Evolutionary conservation across 2,888 invertebrate genomes (phyloP), one percentile per base, ranked within the genome.

Genomic region (Parelbella ahira): DNA sequence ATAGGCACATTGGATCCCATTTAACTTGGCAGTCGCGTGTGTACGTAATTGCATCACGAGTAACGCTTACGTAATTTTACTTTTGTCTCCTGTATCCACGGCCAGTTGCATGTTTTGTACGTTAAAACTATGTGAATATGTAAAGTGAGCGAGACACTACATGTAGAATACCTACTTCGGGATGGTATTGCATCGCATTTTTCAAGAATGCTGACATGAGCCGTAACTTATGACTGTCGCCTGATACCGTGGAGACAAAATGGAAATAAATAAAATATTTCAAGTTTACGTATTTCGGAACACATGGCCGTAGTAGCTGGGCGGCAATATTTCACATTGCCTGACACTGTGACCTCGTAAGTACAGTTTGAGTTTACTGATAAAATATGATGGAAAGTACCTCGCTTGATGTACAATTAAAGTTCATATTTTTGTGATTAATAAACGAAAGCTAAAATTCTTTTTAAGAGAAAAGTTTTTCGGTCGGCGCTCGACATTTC

Each of bases 251-350:
- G 11, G 38, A 24, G 30, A 30, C 38, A 30, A 24, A 23, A 15
- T 4, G 23, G 24, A 18, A 18, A 30, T 24, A 38, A 38, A 36
- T 36, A 36, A 25, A 36, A 36, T 18, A 36, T 23, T 30, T 38
- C 24, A 23, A 18, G 15, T 18, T 18, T 38, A 30, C 30, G 11
- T 11, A 37, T 23, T 38, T 37, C 21, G 11, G 24, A 15, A 38
- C 11, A 38, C 7, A 15, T 10, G 13, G 23, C 29, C n/a, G n/a
- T n/a, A n/a, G 11, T 30, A n/a, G 25, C 12, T 12, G 6, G 4
- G 28, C 12, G 18, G 18, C 18, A 30, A 38, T 38, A 38, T 38
- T 30, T 38, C 30, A 38, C 23, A 8, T 13, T 10, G 21, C 8
- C 4, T 25, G 30, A 18, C 29, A 20, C 18, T 18, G 18, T 30